A percentile compares a stretch with the other conserved stretches of the same genome.
Evolutionary conservation across 2,113 vertebrate species (phyloP).

Genomic region (Bambusicola thoracicus): DNA sequence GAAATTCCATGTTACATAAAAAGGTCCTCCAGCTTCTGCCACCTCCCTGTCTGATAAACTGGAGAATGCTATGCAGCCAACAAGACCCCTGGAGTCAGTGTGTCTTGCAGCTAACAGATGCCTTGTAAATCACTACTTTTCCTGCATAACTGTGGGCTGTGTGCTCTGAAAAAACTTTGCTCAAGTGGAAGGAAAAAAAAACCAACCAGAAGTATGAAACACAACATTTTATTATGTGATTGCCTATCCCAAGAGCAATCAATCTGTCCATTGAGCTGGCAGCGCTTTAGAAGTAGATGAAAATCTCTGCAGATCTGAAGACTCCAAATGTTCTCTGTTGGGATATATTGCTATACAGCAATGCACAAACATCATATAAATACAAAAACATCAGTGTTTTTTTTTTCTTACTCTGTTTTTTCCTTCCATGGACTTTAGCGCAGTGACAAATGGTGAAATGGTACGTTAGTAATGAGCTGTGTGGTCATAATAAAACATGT

Average conservation of each 20-base stretch:
- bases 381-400: neutral
- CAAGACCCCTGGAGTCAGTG: neutral
- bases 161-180: slow-evolving; percentile 18
- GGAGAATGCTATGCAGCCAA: neutral
- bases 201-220: neutral
- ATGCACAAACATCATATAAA: neutral
- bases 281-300: neutral
- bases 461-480: neutral
- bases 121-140: neutral
- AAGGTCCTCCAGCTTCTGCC: neutral
- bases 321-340: neutral
- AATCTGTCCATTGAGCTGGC: neutral
- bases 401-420: neutral
- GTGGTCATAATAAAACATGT: neutral
- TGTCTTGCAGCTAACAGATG: neutral
- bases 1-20: neutral
- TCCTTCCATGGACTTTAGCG: neutral
- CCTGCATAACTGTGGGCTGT: neutral
- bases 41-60: neutral
- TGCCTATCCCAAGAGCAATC: neutral
- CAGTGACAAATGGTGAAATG: neutral
- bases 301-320: neutral
- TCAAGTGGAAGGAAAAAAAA: neutral
- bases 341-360: neutral
- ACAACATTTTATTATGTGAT: neutral